A percentile compares a stretch with the other conserved stretches of the same genome.
Evolutionary conservation across 2,888 invertebrate genomes (phyloP).

Genomic region (Nineta flava): DNA sequence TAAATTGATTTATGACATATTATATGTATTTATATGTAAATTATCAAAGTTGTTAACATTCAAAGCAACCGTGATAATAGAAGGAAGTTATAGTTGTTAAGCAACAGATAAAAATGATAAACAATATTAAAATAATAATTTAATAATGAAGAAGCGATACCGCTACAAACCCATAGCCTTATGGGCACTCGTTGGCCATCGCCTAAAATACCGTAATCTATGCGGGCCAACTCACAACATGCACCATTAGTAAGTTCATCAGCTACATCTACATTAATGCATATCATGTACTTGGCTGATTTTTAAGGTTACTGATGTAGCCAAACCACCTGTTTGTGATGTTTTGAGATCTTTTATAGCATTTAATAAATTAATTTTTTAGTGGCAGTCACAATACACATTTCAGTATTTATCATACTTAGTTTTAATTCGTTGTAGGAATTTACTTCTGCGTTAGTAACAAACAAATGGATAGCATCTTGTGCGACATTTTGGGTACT

Average conservation of each 20-base stretch:
- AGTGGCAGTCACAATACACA: not conserved
- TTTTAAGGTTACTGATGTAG: slow-evolving; percentile 11
- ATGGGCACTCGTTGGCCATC: too few relatives aligned
- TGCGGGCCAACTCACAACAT: slow-evolving; percentile 8
- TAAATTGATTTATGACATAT: too few relatives aligned
- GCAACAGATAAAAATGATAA: too few relatives aligned
- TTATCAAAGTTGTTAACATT: too few relatives aligned
- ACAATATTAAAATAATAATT: too few relatives aligned
- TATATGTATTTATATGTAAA: too few relatives aligned
- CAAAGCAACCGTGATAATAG: too few relatives aligned
- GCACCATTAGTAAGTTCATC: slow-evolving; percentile 15
- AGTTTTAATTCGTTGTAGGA: slow-evolving; percentile 8
- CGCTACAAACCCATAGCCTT: too few relatives aligned
- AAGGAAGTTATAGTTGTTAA: too few relatives aligned
- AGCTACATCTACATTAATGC: slow-evolving; percentile 8
- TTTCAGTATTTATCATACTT: not conserved
- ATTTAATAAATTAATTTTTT: not conserved
- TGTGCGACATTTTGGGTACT: slow-evolving; percentile 3
- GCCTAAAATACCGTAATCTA: not conserved
- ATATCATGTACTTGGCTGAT: slow-evolving; percentile 15
- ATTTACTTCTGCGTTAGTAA: slow-evolving; percentile 8
- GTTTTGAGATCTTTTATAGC: not conserved
- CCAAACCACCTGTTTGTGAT: slow-evolving; percentile 9
- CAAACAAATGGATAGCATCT: slow-evolving; percentile 9
- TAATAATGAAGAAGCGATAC: too few relatives aligned